Percentiles rank a stretch among this genome's conserved stretches.
phyloP scores from a whole-genome alignment of 2,797 vertebrate species.

The Sebastes itinus region DNA sequence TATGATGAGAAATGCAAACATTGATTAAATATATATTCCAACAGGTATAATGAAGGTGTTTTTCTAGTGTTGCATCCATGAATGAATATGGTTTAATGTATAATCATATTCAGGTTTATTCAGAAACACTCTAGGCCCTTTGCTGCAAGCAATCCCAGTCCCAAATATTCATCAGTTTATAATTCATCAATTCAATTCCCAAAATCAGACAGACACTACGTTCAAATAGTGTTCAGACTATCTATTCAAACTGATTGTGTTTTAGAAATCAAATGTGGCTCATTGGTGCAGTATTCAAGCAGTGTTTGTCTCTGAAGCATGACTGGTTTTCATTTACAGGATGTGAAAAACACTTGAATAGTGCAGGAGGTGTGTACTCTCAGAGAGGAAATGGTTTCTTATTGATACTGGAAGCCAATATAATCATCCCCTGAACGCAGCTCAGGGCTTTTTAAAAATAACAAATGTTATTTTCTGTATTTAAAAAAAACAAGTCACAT shows the following conservation, averaged over 20 bases:
- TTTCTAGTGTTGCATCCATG: background rate
- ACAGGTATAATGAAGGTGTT: background rate
- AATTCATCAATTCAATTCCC: slow-evolving; percentile 55
- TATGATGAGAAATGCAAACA: background rate
- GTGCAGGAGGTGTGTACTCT: background rate
- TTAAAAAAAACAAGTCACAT: background rate
- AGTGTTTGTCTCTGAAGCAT: background rate
- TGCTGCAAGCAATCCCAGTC: slow-evolving; percentile 29
- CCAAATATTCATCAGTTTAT: slow-evolving; percentile 58
- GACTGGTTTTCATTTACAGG: slow-evolving; percentile 10
- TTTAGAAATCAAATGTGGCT: background rate
- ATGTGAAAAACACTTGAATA: background rate
- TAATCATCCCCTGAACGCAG: background rate
- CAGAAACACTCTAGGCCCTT: slow-evolving; percentile 23
- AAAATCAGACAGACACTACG: background rate
- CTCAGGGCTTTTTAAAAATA: background rate
- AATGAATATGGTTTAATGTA: background rate
- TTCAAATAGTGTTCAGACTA: background rate
- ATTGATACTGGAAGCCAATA: background rate
- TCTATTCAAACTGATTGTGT: background rate
- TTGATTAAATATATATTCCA: background rate
- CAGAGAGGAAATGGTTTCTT: background rate
- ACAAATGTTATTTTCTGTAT: background rate
- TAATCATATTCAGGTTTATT: slow-evolving; percentile 42
- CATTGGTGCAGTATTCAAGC: background rate